Conservation (phyloP, 2,113 vertebrate species). For the Pseudorasbora parva region DNA sequence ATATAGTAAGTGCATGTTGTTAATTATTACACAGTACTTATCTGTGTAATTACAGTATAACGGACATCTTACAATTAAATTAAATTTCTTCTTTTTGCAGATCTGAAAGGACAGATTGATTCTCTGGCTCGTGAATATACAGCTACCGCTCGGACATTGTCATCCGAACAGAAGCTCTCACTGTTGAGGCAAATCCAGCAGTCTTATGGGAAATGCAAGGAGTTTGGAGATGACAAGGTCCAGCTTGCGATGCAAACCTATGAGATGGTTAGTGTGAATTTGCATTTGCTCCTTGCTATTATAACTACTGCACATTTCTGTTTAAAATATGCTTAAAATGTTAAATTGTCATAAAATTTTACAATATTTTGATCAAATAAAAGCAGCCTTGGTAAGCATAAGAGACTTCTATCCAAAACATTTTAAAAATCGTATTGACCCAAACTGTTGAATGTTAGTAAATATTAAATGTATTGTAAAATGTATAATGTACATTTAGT, state of each 20-base stretch:
- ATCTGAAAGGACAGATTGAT: conserved; percentile 89
- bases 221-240: conserved; percentile 90
- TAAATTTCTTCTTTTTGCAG: conserved; percentile 67
- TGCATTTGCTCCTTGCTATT: neutral
- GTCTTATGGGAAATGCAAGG: conserved; percentile 88
- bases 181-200: conserved; percentile 88
- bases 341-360: too few species aligned
- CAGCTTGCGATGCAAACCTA: conserved; percentile 93
- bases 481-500: neutral
- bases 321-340: neutral
- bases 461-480: neutral
- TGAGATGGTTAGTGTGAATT: conserved; percentile 83
- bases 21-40: too few species aligned
- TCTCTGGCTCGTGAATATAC: conserved; percentile 87
- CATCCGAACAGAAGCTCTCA: conserved; percentile 84
- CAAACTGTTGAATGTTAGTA: neutral
- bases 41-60: too few species aligned
- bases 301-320: neutral
- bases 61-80: too few species aligned
- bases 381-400: too few species aligned
- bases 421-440: too few species aligned
- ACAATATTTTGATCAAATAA: too few species aligned
- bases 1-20: too few species aligned
- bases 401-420: too few species aligned
- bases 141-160: conserved; percentile 81